Base-by-base conservation (phyloP, 2,888 invertebrate genomes). In the Hypomecis punctinalis region DNA sequence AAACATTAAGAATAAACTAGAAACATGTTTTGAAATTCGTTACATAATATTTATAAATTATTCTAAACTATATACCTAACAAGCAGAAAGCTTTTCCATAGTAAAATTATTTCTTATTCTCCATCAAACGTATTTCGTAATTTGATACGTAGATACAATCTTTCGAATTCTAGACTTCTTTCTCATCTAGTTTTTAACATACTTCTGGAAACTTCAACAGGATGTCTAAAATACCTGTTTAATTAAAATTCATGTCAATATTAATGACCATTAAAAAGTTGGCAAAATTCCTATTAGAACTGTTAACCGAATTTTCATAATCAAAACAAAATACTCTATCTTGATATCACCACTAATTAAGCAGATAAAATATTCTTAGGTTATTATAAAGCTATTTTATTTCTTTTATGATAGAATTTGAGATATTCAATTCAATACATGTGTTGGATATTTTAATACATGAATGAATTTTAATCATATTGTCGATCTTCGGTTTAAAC, bases 171-270 rank as follows among this genome's bases (percentile, higher is more conserved):
- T 40, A 52, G 23, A 40, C 23, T 3, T 9, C 37, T 40, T 52
- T 43, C 11, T 9, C 9, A 10, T 52, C n/a, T 59, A 45, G 45
- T 45, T 45, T 45, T 23, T 11, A 23, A 58, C 35, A 23, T 5
- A 35, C 42, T 36, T 55, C 37, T 48, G 46, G 51, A 56, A 56
- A 33, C 51, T 62, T 35, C 23, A 53, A 58, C 63, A 48, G 58
- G 63, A 63, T 58, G 36, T 37, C 7, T 58, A 8, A 36, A 58
- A 57, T 35, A 46, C 13, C 42, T 10, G 36, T 13, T 36, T 57
- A 53, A 56, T 61, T 48, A 61, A 51, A 49, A 51, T 9, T 23
- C 6, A 42, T 47, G 5, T 40, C 13, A 46, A 47, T 60, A 53
- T 46, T 53, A 35, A 60, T 47, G 40, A 11, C 23, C 48, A 48